Conservation (phyloP, 1,140 invertebrate species). For the Aphidius gifuensis region DNA sequence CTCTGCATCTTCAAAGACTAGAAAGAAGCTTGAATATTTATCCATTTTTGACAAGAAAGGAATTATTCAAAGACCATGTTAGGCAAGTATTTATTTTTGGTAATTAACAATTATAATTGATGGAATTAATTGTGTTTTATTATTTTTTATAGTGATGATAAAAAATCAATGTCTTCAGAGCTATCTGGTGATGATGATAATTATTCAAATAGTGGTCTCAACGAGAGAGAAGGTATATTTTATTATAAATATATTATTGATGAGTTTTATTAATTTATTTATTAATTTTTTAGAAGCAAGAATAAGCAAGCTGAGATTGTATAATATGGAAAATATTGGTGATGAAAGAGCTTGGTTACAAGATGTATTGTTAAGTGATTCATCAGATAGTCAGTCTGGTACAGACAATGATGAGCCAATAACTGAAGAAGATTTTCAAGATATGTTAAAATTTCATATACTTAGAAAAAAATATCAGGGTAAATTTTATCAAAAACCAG, state of each 20-base stretch:
- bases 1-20: conserved; percentile 80
- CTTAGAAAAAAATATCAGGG: conserved; percentile 73
- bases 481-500: conserved; percentile 75
- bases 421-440: conserved; percentile 70
- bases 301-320: conserved; percentile 73
- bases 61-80: conserved; percentile 53
- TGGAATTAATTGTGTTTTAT: conserved; percentile 5
- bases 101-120: conserved; percentile 1
- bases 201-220: conserved; percentile 49
- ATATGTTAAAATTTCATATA: conserved; percentile 74
- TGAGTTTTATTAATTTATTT: not conserved
- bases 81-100: conserved; percentile 40
- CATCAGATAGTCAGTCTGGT: conserved; percentile 58
- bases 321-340: conserved; percentile 77
- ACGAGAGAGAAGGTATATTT: conserved; percentile 49
- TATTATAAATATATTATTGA: too few species aligned
- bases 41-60: conserved; percentile 75
- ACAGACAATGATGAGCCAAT: conserved; percentile 58
- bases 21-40: conserved; percentile 79
- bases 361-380: conserved; percentile 73
- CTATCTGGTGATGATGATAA: conserved; percentile 50
- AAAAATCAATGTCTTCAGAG: conserved; percentile 48
- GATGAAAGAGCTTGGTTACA: conserved; percentile 80
- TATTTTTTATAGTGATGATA: conserved; percentile 40
- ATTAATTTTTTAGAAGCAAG: conserved; percentile 64